A percentile compares a stretch with the other conserved stretches of the same genome.
Evolutionary conservation across 2,113 vertebrate genomes (phyloP).

Genomic region (Ciconia boyciana): DNA sequence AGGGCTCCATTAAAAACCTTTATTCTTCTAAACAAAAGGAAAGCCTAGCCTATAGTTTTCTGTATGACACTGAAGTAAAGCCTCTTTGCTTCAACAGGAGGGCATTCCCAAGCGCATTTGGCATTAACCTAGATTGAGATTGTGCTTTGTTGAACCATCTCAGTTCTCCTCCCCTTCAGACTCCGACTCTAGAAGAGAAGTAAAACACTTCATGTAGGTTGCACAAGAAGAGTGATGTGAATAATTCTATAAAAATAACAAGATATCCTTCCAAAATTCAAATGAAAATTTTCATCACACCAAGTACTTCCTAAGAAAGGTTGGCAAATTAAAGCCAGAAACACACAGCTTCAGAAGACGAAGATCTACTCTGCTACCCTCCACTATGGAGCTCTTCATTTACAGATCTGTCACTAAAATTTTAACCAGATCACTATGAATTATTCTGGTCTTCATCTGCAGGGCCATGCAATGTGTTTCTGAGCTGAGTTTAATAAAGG

Average conservation of each 20-base stretch:
- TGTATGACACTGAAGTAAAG: slow-evolving; percentile 74
- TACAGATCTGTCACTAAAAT: not conserved
- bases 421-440: not conserved
- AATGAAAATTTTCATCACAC: not conserved
- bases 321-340: not conserved
- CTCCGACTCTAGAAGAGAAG: slow-evolving; percentile 81
- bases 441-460: not conserved
- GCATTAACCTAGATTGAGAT: slow-evolving; percentile 37
- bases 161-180: slow-evolving; percentile 87
- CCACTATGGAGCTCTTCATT: not conserved
- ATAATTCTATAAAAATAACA: not conserved
- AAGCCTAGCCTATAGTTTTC: slow-evolving; percentile 71
- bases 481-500: not conserved
- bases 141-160: slow-evolving; percentile 52
- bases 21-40: slow-evolving; percentile 72
- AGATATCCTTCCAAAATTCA: not conserved
- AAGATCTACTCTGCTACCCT: not conserved
- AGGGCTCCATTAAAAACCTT: slow-evolving; percentile 72
- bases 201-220: not conserved
- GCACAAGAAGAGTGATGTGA: not conserved
- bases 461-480: not conserved
- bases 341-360: not conserved
- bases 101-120: slow-evolving; percentile 58
- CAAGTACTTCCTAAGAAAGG: not conserved
- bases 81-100: slow-evolving; percentile 62